A percentile compares a stretch with the other conserved stretches of the same genome.
phyloP scores from a whole-genome alignment of 2,113 vertebrate genomes.

The Suncus etruscus region DNA sequence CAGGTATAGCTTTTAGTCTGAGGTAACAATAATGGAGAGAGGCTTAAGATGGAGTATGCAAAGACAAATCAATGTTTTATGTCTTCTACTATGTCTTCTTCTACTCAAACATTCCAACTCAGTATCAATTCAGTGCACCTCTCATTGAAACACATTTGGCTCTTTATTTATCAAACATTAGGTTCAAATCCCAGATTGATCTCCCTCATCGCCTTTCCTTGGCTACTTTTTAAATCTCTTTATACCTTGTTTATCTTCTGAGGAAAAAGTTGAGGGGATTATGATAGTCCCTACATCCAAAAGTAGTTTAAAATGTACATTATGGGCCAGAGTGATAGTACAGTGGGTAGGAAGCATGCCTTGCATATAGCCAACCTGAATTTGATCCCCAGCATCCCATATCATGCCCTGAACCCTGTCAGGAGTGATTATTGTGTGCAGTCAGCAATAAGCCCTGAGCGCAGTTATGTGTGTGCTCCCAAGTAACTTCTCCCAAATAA shows the following conservation, averaged over 20 bases:
- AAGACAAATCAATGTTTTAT: not conserved
- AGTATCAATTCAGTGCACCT: not conserved
- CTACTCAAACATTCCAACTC: not conserved
- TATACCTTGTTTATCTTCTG: conserved; percentile 22
- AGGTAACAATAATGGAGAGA: not conserved
- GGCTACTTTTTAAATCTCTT: not conserved
- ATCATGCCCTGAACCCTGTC: too few species aligned
- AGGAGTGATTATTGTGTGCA: too few species aligned
- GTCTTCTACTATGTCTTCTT: too few species aligned
- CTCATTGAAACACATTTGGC: not conserved
- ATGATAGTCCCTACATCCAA: not conserved
- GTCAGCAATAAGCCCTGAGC: too few species aligned
- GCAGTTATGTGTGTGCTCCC: too few species aligned
- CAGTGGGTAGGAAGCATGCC: too few species aligned
- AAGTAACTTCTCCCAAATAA: too few species aligned
- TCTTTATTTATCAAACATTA: conserved; percentile 3
- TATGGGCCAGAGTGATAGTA: too few species aligned
- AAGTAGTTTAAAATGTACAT: conserved; percentile 17
- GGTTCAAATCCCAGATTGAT: conserved; percentile 23
- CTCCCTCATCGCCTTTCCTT: not conserved
- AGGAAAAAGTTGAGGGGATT: conserved; percentile 31
- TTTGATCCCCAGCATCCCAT: too few species aligned
- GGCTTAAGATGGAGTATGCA: not conserved
- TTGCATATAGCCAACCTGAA: too few species aligned
- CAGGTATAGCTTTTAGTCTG: not conserved